Evolutionary conservation across 2,888 invertebrate genomes (phyloP).

Genomic region (Drosophila colorata): DNA sequence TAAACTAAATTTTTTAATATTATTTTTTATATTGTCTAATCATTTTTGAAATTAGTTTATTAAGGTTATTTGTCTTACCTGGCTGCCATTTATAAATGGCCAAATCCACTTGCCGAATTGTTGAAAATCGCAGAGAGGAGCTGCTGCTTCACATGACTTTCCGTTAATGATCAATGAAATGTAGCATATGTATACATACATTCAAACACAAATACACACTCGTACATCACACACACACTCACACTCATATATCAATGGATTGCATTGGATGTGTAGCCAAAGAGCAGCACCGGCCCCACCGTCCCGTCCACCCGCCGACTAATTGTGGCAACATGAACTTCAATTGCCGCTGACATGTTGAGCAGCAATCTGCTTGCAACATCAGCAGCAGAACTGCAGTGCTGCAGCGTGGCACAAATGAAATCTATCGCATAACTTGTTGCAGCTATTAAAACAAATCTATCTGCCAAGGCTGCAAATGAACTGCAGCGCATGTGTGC

Average conservation of each 20-base stretch:
- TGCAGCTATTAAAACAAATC: slow-evolving; percentile 66
- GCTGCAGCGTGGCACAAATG: slow-evolving; percentile 53
- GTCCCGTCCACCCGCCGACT: slow-evolving; percentile 23
- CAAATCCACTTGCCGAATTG: no score
- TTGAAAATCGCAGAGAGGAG: no score
- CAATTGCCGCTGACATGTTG: slow-evolving; percentile 64
- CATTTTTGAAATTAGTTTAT: no score
- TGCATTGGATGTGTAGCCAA: not conserved
- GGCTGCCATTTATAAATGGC: no score
- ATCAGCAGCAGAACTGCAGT: slow-evolving; percentile 29
- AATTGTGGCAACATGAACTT: slow-evolving; percentile 63
- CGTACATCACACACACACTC: not conserved
- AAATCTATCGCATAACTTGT: slow-evolving; percentile 62
- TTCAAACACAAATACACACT: no score
- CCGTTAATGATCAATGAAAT: no score
- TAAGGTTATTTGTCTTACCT: no score
- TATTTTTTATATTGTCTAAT: no score
- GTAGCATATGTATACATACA: no score
- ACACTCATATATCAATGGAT: not conserved
- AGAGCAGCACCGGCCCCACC: not conserved
- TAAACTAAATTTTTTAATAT: no score
- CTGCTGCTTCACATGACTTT: no score
- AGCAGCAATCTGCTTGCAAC: slow-evolving; percentile 43
- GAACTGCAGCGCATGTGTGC: slow-evolving; percentile 25
- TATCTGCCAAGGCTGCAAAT: slow-evolving; percentile 64